Evolutionary conservation across 2,888 invertebrate genomes (phyloP), one percentile per base, ranked within the genome.

Genomic region (Dioctria rufipes): DNA sequence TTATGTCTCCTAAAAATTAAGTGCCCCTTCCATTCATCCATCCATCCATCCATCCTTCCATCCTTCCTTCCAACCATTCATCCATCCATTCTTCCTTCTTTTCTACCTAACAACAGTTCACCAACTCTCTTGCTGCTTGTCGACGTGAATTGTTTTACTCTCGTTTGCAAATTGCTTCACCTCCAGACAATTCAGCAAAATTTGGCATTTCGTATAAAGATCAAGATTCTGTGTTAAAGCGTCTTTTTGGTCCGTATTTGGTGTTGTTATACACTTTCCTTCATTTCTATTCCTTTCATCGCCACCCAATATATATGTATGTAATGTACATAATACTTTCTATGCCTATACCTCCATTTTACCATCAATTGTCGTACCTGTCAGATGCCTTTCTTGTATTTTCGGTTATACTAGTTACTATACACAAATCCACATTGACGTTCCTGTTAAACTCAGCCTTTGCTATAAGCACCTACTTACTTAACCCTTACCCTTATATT

Each of bases 1-100:
- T 58, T 58, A 11, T 58, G 58, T 58, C 58, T 58, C n/a, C n/a
- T 11, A 58, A 58, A 58, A 58, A 58, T 58, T 58, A 11, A 58
- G 25, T 58, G 58, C 11, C 11, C 11, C 25, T 25, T 25, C 25
- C 25, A 25, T 25, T 2, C 25, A 25, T 25, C 25, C 25, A 25
- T 25, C 25, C 25, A 25, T 25, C 25, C 25, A 25, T 25, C 11
- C 51, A 9, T 11, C 8, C 2, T 2, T 11, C 6, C 51, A 51
- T 9, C 11, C 6, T 51, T 51, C 51, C 11, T 51, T 51, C 6
- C 8, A 51, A 51, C 6, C 51, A 51, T 51, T 51, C 51, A 51
- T 11, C 6, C 6, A 58, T 13, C 46, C 8, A 46, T 6, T 8
- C 8, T 46, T 8, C 46, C 46, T 8, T 46, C 8, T 58, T 58